These are phyloP conservation scores for Arnoldichthys spilopterus DNA, from an alignment of 2,797 vertebrate genomes.

Conservation along the genomic window DNA sequence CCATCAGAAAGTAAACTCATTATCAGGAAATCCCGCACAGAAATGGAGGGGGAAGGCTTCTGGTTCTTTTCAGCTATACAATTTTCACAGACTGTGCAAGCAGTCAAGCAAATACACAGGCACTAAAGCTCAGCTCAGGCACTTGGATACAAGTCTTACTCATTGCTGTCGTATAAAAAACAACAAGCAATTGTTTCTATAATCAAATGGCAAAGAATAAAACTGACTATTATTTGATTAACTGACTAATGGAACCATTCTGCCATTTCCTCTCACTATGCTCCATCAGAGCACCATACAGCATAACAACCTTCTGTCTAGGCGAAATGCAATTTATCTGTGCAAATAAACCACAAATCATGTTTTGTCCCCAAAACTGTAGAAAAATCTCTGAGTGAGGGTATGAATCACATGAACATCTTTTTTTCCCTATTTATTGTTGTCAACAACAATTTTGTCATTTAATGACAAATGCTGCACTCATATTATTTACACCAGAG, in stretches of 20 bases:
- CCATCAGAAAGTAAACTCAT: constrained; percentile 33
- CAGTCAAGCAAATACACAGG: neutral
- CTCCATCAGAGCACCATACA: neutral
- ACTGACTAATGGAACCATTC: neutral
- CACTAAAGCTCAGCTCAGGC: neutral
- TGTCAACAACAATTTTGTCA: no score
- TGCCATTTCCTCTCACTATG: neutral
- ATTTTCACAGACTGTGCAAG: neutral
- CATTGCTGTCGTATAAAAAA: neutral
- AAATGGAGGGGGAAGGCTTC: neutral
- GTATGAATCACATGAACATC: neutral
- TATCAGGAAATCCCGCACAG: neutral
- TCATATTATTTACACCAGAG: no score
- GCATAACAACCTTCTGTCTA: neutral
- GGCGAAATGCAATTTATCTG: neutral
- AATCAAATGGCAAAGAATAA: neutral
- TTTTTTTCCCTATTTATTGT: no score
- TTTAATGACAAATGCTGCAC: no score
- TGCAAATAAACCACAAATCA: neutral
- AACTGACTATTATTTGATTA: neutral
- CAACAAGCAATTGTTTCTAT: neutral
- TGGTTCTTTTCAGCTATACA: neutral
- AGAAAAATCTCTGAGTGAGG: neutral
- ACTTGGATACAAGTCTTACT: neutral
- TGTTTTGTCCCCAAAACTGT: neutral